Evolutionary conservation across 1,140 invertebrate genomes (phyloP).

Genomic region (Lepidostoma basale): DNA sequence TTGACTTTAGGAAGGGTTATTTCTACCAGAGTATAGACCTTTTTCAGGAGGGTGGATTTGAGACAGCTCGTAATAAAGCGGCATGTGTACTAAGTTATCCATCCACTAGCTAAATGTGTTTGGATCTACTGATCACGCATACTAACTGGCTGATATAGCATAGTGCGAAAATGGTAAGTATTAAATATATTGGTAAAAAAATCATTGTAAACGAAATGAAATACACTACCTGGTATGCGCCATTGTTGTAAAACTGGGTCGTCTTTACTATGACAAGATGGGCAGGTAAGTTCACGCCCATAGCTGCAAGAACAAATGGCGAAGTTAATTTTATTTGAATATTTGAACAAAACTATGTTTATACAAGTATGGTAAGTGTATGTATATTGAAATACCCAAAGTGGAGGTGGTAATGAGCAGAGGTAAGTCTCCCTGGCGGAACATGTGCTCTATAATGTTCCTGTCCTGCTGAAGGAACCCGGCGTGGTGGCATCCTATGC

Average conservation of each 20-base stretch:
- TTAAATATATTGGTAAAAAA: slow-evolving; percentile 1
- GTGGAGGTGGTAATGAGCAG: slow-evolving; percentile 75
- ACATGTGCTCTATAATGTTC: slow-evolving; percentile 67
- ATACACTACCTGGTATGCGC: slow-evolving; percentile 60
- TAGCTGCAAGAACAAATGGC: slow-evolving; percentile 57
- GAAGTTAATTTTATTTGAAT: neutral
- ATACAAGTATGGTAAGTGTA: too few relatives aligned
- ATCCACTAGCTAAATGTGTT: too few relatives aligned
- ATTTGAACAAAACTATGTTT: slow-evolving; percentile 20
- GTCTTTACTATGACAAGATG: slow-evolving; percentile 85
- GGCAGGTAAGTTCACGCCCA: slow-evolving; percentile 84
- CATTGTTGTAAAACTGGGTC: slow-evolving; percentile 74
- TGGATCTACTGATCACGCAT: too few relatives aligned
- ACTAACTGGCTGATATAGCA: too few relatives aligned
- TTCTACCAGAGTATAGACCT: too few relatives aligned
- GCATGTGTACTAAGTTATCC: too few relatives aligned
- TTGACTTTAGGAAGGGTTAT: too few relatives aligned
- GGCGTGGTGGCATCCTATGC: slow-evolving; percentile 80
- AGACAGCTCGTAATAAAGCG: too few relatives aligned
- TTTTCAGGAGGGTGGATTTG: too few relatives aligned
- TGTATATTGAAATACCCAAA: slow-evolving; percentile 65
- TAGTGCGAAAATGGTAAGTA: neutral
- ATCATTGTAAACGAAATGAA: neutral
- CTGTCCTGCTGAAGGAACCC: slow-evolving; percentile 72
- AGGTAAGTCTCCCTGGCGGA: slow-evolving; percentile 67